A percentile compares a stretch with the other conserved stretches of the same genome.
Evolutionary conservation across 2,888 invertebrate species (phyloP).

Genomic region (Pinctada fucata): DNA sequence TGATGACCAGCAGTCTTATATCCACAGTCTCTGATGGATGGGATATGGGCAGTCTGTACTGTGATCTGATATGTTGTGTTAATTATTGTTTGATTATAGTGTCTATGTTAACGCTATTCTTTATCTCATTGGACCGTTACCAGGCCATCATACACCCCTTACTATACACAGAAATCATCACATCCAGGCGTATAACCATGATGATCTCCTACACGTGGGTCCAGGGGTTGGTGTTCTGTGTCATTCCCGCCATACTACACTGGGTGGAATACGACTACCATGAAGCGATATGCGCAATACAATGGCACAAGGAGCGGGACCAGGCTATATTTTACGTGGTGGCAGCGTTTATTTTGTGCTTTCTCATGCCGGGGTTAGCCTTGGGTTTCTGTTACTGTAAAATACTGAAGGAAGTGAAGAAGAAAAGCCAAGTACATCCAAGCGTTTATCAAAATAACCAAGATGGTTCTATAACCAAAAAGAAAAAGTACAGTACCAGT

Average conservation of each 20-base stretch:
- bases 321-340: conserved; percentile 67
- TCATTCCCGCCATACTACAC: conserved; percentile 58
- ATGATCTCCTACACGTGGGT: conserved; percentile 68
- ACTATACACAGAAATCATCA: conserved; percentile 60
- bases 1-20: conserved; percentile 66
- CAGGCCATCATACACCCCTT: conserved; percentile 70
- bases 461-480: background rate
- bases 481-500: conserved; percentile 48
- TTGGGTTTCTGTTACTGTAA: conserved; percentile 63
- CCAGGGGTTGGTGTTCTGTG: conserved; percentile 68
- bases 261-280: conserved; percentile 76
- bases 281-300: conserved; percentile 74
- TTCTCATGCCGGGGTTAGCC: conserved; percentile 65
- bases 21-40: conserved; percentile 59
- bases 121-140: conserved; percentile 74
- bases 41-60: conserved; percentile 52
- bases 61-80: conserved; percentile 67
- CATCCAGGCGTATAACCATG: conserved; percentile 41
- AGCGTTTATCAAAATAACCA: background rate
- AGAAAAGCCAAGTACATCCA: conserved; percentile 23
- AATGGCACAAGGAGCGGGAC: conserved; percentile 64
- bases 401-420: conserved; percentile 54
- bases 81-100: conserved; percentile 76
- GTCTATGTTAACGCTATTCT: conserved; percentile 74
- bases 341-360: conserved; percentile 69